Percentiles rank a stretch among this genome's conserved stretches.
phyloP scores from a whole-genome alignment of 2,888 invertebrate genomes.

The Saturnia japonica region DNA sequence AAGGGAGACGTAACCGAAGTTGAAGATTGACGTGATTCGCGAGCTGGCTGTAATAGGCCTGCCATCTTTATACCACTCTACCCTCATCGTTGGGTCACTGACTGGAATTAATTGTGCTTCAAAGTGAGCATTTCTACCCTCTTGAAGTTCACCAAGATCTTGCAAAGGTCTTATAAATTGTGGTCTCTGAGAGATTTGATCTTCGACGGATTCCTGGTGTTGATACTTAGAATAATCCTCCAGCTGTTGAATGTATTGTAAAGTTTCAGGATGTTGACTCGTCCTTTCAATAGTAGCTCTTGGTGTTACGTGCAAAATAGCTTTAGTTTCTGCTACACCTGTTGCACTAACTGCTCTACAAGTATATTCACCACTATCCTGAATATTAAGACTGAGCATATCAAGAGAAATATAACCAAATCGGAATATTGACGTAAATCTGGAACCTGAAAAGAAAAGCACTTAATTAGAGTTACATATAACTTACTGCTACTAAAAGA shows the following conservation, averaged over 20 bases:
- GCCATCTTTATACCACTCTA: constrained; percentile 98
- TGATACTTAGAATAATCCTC: constrained; percentile 95
- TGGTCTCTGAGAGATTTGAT: constrained; percentile 89
- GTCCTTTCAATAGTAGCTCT: constrained; percentile 92
- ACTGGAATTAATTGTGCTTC: constrained; percentile 96
- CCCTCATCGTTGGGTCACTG: constrained; percentile 95
- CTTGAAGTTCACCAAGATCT: constrained; percentile 92
- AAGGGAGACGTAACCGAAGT: constrained; percentile 99
- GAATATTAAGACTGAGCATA: constrained; percentile 90
- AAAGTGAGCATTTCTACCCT: constrained; percentile 95
- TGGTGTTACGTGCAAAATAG: constrained; percentile 89
- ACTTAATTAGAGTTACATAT: background rate
- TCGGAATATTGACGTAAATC: constrained; percentile 96
- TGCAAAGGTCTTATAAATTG: constrained; percentile 94
- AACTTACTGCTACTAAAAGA: background rate
- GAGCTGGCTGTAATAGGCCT: constrained; percentile 97
- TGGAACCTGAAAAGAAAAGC: constrained; percentile 88
- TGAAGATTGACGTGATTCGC: constrained; percentile 98
- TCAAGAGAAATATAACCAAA: constrained; percentile 98
- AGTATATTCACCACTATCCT: constrained; percentile 95
- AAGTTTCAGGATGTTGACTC: constrained; percentile 95
- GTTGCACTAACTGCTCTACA: constrained; percentile 93
- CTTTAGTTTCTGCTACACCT: constrained; percentile 93
- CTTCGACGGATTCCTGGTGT: constrained; percentile 92
- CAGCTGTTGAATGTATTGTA: constrained; percentile 94